These are phyloP conservation scores for Triplophysa tibetana DNA, from an alignment of 2,113 vertebrate species.

Conservation along the genomic window DNA sequence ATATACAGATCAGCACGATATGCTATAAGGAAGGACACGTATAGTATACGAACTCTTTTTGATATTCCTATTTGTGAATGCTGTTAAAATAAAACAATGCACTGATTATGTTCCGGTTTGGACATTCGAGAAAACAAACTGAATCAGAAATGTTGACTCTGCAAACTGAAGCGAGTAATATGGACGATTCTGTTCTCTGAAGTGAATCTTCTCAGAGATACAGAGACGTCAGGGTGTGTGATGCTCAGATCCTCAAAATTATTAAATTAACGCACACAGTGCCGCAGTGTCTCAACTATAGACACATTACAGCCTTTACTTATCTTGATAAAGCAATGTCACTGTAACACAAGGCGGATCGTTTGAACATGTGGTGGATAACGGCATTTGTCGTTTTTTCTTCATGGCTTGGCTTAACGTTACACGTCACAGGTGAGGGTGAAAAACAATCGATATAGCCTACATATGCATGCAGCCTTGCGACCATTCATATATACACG, in stretches of 20 bases:
- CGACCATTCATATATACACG: neutral
- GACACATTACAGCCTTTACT: neutral
- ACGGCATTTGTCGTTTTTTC: conserved; percentile 10
- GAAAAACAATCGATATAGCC: neutral
- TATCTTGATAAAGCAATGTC: neutral
- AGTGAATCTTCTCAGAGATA: neutral
- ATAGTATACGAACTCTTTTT: no score
- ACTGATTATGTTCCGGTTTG: neutral
- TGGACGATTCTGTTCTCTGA: neutral
- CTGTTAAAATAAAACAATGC: no score
- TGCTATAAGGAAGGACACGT: no score
- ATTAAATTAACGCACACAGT: neutral
- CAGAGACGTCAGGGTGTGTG: conserved; percentile 16
- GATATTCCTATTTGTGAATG: no score
- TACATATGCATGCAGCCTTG: neutral
- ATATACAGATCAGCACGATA: neutral
- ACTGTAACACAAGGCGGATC: neutral
- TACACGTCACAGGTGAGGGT: conserved; percentile 39
- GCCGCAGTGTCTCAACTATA: neutral
- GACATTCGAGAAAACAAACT: neutral
- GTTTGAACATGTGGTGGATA: neutral
- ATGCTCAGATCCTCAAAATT: neutral
- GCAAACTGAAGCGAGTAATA: neutral
- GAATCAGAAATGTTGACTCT: no score
- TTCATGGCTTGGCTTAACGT: neutral